phyloP scores from a whole-genome alignment of 2,113 vertebrate genomes.

The Misgurnus anguillicaudatus region DNA sequence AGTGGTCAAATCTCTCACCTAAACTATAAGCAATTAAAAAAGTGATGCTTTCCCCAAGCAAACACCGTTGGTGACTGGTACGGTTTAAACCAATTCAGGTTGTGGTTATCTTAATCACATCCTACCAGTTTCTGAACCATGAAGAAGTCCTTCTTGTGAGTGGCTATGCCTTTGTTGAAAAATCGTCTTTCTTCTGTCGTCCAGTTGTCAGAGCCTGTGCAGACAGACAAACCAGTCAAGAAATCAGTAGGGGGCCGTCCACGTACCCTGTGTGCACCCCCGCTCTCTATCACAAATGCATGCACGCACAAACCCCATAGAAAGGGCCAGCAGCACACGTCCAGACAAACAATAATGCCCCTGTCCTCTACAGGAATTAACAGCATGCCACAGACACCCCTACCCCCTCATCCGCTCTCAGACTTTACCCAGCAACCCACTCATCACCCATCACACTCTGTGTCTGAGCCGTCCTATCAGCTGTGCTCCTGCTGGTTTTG shows the following conservation, averaged over 20 bases:
- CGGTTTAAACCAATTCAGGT: no score
- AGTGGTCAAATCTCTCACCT: no score
- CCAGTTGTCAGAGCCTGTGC: constrained; percentile 92
- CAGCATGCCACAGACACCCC: constrained; percentile 60
- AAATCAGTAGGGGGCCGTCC: constrained; percentile 10
- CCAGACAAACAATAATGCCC: constrained; percentile 67
- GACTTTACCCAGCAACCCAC: constrained; percentile 36
- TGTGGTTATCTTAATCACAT: no score
- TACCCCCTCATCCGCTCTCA: constrained; percentile 33
- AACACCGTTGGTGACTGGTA: no score
- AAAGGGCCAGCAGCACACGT: constrained; percentile 38
- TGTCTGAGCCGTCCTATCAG: constrained; percentile 9
- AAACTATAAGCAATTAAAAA: no score
- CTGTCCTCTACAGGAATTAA: constrained; percentile 72
- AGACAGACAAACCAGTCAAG: not conserved
- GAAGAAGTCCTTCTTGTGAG: constrained; percentile 98
- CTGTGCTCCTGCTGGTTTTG: constrained; percentile 46
- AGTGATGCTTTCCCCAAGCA: no score
- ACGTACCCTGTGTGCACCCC: constrained; percentile 26
- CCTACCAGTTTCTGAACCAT: constrained; percentile 95
- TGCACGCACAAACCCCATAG: constrained; percentile 34
- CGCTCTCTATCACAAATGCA: constrained; percentile 31
- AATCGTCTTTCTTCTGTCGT: constrained; percentile 84
- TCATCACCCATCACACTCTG: constrained; percentile 41
- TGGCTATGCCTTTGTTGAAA: constrained; percentile 93